phyloP scores from a whole-genome alignment of 2,113 vertebrate species.

The Lepus europaeus region DNA sequence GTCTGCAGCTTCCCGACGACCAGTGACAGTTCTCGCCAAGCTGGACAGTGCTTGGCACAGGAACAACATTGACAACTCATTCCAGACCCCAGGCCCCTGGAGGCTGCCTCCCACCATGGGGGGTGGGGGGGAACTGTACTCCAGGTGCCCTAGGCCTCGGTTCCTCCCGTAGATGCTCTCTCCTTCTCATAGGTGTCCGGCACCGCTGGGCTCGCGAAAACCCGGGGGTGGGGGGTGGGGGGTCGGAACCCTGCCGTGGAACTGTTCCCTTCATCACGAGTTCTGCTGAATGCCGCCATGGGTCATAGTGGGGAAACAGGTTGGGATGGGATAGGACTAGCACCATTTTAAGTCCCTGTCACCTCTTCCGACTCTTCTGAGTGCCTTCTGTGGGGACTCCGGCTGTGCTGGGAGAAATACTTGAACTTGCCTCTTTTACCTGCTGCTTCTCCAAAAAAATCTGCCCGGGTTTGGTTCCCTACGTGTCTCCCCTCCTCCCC shows the following conservation, averaged over 20 bases:
- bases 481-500: background rate
- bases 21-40: constrained; percentile 70
- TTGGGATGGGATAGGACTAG: constrained; percentile 66
- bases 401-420: constrained; percentile 90
- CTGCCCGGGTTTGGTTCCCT: constrained; percentile 80
- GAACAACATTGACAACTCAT: constrained; percentile 73
- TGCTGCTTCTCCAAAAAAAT: constrained; percentile 88
- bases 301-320: constrained; percentile 63
- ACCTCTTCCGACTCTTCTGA: constrained; percentile 85
- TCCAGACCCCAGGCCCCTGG: constrained; percentile 79
- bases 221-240: constrained; percentile 14
- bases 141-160: constrained; percentile 66
- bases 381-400: constrained; percentile 91
- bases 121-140: constrained; percentile 1
- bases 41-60: constrained; percentile 82
- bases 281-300: constrained; percentile 69
- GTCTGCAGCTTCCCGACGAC: constrained; percentile 52
- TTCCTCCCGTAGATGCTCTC: constrained; percentile 47
- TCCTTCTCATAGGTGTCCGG: constrained; percentile 48
- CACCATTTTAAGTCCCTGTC: constrained; percentile 82
- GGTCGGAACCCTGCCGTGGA: constrained; percentile 68
- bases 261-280: constrained; percentile 60
- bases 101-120: constrained; percentile 21
- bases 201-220: constrained; percentile 74
- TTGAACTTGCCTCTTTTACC: constrained; percentile 89